A percentile compares a stretch with the other conserved stretches of the same genome.
phyloP scores from a whole-genome alignment of 37 sponge, comb jelly and placozoan genomes.

The Spongilla lacustris region DNA sequence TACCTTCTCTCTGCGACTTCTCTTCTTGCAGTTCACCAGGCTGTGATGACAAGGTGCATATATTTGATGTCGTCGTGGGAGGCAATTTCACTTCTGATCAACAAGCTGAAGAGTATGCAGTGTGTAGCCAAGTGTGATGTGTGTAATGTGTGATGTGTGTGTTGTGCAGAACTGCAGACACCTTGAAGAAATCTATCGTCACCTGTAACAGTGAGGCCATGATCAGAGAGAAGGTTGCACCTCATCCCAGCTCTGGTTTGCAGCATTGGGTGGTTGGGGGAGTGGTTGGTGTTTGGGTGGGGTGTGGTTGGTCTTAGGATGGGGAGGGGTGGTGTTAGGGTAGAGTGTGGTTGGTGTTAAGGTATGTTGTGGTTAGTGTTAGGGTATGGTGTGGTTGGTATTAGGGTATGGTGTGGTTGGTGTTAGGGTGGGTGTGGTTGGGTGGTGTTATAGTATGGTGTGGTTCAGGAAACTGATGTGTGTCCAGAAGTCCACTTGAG shows the following conservation, averaged over 20 bases:
- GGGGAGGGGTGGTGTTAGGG: too few species aligned
- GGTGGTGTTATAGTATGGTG: conserved; percentile 4
- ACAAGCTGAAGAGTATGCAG: not conserved
- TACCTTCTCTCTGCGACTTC: not conserved
- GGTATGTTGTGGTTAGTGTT: not conserved
- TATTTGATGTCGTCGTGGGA: conserved; percentile 53
- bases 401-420: conserved; percentile 3
- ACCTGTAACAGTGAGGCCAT: conserved; percentile 73
- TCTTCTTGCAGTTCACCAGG: not conserved
- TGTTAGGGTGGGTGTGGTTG: too few species aligned
- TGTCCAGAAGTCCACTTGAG: too few species aligned
- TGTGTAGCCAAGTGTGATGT: not conserved
- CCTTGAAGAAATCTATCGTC: not conserved
- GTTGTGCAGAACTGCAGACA: not conserved
- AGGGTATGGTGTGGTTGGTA: too few species aligned
- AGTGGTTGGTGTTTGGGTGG: too few species aligned
- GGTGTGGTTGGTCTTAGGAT: too few species aligned
- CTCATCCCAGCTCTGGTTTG: not conserved
- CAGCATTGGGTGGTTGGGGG: not conserved
- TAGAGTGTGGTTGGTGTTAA: too few species aligned
- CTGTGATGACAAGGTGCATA: conserved; percentile 32
- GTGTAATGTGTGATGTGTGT: not conserved
- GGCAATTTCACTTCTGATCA: not conserved
- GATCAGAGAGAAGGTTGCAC: conserved; percentile 50
- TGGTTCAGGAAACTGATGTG: too few species aligned